These are phyloP conservation scores for Spondyliosoma cantharus DNA, from an alignment of 2,797 vertebrate genomes.

Conservation along the genomic window DNA sequence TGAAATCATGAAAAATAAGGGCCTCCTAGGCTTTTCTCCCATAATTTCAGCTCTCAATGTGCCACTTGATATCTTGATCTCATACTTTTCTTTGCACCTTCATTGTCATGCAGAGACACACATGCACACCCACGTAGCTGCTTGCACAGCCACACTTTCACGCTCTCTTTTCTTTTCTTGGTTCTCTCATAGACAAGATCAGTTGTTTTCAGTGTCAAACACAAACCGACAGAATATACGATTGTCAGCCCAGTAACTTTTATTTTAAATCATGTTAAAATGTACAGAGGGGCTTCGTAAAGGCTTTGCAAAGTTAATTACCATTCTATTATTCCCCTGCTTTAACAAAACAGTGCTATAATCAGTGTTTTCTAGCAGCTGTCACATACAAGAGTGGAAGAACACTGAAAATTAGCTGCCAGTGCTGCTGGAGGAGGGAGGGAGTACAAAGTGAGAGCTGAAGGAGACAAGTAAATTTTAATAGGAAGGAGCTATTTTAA, in stretches of 20 bases:
- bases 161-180: conserved; percentile 51
- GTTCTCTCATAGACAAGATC: conserved; percentile 30
- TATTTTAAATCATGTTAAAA: conserved; percentile 36
- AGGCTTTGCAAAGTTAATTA: conserved; percentile 40
- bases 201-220: conserved; percentile 43
- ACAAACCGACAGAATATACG: conserved; percentile 25
- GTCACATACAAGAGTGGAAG: conserved; percentile 52
- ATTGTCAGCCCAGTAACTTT: conserved; percentile 47
- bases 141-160: conserved; percentile 40
- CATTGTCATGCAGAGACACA: conserved; percentile 48
- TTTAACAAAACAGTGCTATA: conserved; percentile 45
- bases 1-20: conserved; percentile 16
- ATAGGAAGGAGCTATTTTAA: conserved; percentile 50
- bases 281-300: conserved; percentile 5
- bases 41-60: conserved; percentile 48
- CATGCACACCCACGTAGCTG: conserved; percentile 58
- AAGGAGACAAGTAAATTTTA: conserved; percentile 44
- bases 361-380: conserved; percentile 60
- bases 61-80: conserved; percentile 49
- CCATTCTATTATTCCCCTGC: conserved; percentile 46
- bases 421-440: conserved; percentile 29
- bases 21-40: conserved; percentile 20
- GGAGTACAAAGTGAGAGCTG: conserved; percentile 41
- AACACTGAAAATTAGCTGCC: conserved; percentile 52
- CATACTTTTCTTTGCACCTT: conserved; percentile 46